A percentile compares a stretch with the other conserved stretches of the same genome.
Conservation (phyloP, 2,797 vertebrate genomes). For the Karalla daura region DNA sequence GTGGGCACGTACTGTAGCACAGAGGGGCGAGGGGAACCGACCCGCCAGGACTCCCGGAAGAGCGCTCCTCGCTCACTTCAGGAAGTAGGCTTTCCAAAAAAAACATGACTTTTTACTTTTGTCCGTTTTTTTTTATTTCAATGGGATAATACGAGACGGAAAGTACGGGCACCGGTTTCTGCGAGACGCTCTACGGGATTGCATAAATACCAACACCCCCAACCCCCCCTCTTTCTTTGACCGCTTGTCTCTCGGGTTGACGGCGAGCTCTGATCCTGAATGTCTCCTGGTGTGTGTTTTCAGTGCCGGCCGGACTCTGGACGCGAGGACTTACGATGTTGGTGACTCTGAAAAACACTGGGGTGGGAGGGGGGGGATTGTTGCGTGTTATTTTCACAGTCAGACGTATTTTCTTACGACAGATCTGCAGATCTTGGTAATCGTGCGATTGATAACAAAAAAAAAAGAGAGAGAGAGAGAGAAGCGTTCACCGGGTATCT, state of each 20-base stretch:
- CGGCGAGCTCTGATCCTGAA: slow-evolving; percentile 57
- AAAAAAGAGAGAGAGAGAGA: neutral
- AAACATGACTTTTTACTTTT: slow-evolving; percentile 28
- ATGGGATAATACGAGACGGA: slow-evolving; percentile 14
- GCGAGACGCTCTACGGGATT: slow-evolving; percentile 29
- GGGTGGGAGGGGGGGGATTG: slow-evolving; percentile 4
- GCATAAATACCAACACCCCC: slow-evolving; percentile 30
- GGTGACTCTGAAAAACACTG: slow-evolving; percentile 33
- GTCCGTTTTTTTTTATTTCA: no score
- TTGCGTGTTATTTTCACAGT: slow-evolving; percentile 54
- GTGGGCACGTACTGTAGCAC: no score
- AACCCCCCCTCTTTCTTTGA: no score
- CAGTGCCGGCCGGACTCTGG: slow-evolving; percentile 52
- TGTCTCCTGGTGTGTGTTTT: slow-evolving; percentile 64
- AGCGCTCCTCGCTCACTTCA: slow-evolving; percentile 6
- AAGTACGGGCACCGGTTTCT: slow-evolving; percentile 26
- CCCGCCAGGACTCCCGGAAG: no score
- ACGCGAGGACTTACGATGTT: slow-evolving; percentile 48
- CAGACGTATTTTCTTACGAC: slow-evolving; percentile 77
- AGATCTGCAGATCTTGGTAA: slow-evolving; percentile 51
- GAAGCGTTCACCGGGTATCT: neutral
- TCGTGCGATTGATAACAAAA: no score
- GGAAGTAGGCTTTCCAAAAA: slow-evolving; percentile 15
- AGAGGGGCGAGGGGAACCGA: no score
- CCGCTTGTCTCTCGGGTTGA: slow-evolving; percentile 19